Conservation (phyloP, 1,140 invertebrate species). For the Homalodisca vitripennis region DNA sequence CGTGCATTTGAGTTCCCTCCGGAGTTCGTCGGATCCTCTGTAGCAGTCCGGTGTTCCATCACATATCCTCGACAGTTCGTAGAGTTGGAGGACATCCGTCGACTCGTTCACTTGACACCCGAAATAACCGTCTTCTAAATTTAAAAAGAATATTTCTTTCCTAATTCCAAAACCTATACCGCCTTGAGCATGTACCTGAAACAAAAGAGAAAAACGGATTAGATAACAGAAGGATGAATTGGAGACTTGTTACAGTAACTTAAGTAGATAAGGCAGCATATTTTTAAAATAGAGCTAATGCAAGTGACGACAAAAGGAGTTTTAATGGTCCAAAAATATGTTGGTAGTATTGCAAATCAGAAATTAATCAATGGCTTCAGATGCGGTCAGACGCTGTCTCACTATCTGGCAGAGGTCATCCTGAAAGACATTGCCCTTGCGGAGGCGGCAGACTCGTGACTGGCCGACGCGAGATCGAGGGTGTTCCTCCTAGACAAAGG, state of each 20-base stretch:
- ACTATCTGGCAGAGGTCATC: no score
- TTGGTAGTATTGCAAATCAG: no score
- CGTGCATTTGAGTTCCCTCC: constrained; percentile 88
- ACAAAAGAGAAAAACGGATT: constrained; percentile 48
- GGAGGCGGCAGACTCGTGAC: not conserved
- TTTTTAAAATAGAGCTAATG: no score
- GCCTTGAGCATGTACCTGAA: constrained; percentile 72
- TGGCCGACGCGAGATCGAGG: not conserved
- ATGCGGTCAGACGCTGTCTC: no score
- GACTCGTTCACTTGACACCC: constrained; percentile 96
- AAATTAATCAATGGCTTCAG: no score
- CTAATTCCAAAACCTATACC: constrained; percentile 74
- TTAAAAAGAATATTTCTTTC: constrained; percentile 93
- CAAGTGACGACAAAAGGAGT: no score
- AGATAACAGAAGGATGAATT: no score
- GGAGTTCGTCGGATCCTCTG: constrained; percentile 86
- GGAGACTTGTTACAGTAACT: no score
- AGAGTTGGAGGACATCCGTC: constrained; percentile 89
- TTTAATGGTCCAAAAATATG: no score
- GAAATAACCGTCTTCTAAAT: constrained; percentile 95
- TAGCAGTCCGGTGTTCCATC: constrained; percentile 88
- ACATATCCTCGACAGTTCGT: constrained; percentile 92
- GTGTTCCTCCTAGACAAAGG: constrained; percentile 5
- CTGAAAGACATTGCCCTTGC: constrained; percentile 9
- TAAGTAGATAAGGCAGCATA: no score